Conservation (phyloP, 2,113 vertebrate genomes). For the Coptodon bakossiorum region DNA sequence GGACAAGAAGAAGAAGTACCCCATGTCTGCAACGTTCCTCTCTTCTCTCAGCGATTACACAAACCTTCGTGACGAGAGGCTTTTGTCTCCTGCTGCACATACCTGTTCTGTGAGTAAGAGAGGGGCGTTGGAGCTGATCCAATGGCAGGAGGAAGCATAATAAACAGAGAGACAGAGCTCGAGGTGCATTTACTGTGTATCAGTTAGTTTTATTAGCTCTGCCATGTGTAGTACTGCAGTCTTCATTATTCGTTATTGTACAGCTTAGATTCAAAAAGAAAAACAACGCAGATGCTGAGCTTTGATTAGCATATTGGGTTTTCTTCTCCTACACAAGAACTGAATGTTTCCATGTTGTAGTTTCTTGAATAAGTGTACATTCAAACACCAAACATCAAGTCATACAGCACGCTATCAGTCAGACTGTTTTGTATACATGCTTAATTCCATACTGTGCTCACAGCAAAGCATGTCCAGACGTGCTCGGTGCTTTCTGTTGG, state of each 20-base stretch:
- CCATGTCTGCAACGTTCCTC: slow-evolving; percentile 6
- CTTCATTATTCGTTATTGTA: neutral
- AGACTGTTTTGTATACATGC: neutral
- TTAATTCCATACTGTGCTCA: neutral
- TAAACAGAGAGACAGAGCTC: neutral
- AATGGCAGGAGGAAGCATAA: neutral
- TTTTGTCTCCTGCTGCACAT: neutral
- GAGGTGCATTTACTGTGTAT: neutral
- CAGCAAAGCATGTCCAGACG: neutral
- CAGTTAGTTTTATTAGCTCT: neutral
- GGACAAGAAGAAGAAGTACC: slow-evolving; percentile 24
- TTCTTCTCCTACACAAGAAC: neutral
- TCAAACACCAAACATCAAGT: neutral
- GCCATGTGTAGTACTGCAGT: neutral
- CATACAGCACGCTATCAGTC: neutral
- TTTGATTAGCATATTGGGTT: neutral
- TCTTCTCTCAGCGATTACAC: neutral
- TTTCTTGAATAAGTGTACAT: neutral
- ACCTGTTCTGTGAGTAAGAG: neutral
- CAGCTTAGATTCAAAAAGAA: neutral
- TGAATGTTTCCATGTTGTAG: neutral
- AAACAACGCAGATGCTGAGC: neutral
- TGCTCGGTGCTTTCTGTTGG: neutral
- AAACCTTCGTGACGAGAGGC: neutral
- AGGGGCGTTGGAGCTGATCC: slow-evolving; percentile 19